These are phyloP conservation scores for Chelon labrosus DNA, from an alignment of 2,797 vertebrate genomes.

Conservation along the genomic window DNA sequence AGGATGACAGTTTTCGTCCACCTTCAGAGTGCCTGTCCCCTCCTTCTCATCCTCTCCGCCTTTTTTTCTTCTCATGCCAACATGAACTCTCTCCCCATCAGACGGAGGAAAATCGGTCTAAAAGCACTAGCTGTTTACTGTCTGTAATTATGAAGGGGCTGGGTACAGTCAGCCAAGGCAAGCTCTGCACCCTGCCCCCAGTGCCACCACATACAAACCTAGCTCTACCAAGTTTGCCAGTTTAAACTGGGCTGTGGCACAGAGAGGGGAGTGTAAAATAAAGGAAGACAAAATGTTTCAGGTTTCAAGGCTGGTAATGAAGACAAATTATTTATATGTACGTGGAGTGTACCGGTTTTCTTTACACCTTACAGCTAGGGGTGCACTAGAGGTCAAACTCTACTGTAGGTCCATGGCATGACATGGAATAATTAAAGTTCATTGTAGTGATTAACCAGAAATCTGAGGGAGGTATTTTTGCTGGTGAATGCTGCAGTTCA, in stretches of 20 bases:
- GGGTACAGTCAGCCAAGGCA: conserved; percentile 73
- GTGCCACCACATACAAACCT: conserved; percentile 75
- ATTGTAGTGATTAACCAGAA: conserved; percentile 19
- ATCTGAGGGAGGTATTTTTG: conserved; percentile 11
- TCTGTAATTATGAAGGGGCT: conserved; percentile 87
- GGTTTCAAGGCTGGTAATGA: conserved; percentile 18
- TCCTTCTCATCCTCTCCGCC: conserved; percentile 41
- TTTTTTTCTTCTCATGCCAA: conserved; percentile 68
- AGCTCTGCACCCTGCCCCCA: conserved; percentile 77
- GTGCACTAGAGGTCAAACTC: conserved; percentile 14
- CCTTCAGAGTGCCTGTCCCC: conserved; percentile 44
- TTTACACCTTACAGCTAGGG: neutral
- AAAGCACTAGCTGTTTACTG: conserved; percentile 81
- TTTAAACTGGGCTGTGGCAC: conserved; percentile 67
- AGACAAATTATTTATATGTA: conserved; percentile 5
- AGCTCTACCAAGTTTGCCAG: conserved; percentile 66
- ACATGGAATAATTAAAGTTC: conserved; percentile 12
- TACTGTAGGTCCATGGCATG: neutral
- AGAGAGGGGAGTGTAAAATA: conserved; percentile 24
- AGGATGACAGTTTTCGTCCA: conserved; percentile 63
- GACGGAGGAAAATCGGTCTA: conserved; percentile 75
- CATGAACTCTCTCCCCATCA: conserved; percentile 75
- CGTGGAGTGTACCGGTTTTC: neutral
- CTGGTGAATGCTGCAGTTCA: conserved; percentile 22
- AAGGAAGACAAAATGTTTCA: conserved; percentile 29